Percentiles rank a stretch among this genome's conserved stretches.
Evolutionary conservation across 2,888 invertebrate species (phyloP).

Genomic region (Apotomis turbidana): DNA sequence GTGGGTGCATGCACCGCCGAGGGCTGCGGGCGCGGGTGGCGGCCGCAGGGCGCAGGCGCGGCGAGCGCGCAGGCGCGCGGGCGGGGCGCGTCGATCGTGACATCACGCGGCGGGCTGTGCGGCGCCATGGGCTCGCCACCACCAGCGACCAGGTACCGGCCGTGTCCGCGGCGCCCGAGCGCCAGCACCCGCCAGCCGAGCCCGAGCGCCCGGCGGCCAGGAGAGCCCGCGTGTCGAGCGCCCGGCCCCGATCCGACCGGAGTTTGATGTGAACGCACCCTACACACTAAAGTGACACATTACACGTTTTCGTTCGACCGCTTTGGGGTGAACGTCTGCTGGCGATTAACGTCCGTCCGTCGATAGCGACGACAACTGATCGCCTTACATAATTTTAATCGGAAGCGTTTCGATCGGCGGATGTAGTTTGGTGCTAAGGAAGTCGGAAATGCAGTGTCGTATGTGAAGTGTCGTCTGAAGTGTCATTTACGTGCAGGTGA

Average conservation of each 20-base stretch:
- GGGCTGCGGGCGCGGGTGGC: neutral
- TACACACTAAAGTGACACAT: neutral
- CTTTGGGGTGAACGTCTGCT: neutral
- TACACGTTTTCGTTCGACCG: neutral
- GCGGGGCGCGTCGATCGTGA: slow-evolving; percentile 42
- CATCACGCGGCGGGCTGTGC: slow-evolving; percentile 27
- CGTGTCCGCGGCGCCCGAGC: slow-evolving; percentile 21
- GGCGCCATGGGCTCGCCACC: slow-evolving; percentile 29
- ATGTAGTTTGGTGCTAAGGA: slow-evolving; percentile 10
- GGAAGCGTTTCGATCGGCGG: slow-evolving; percentile 19
- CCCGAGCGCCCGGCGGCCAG: slow-evolving; percentile 33
- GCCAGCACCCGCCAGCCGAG: slow-evolving; percentile 36
- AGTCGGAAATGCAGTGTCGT: slow-evolving; percentile 19
- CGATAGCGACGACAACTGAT: slow-evolving; percentile 12
- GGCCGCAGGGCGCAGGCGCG: slow-evolving; percentile 36
- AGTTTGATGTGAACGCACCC: neutral
- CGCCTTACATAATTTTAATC: slow-evolving; percentile 20
- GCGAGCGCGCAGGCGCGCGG: slow-evolving; percentile 39
- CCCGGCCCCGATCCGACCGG: neutral
- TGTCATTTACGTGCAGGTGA: slow-evolving; percentile 8
- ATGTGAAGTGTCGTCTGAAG: neutral
- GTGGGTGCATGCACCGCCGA: slow-evolving; percentile 5
- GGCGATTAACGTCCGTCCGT: neutral
- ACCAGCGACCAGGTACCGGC: slow-evolving; percentile 19
- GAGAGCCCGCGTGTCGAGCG: slow-evolving; percentile 32